Evolutionary conservation across 2,797 vertebrate species (phyloP).

Genomic region (Pseudochaenichthys georgianus): DNA sequence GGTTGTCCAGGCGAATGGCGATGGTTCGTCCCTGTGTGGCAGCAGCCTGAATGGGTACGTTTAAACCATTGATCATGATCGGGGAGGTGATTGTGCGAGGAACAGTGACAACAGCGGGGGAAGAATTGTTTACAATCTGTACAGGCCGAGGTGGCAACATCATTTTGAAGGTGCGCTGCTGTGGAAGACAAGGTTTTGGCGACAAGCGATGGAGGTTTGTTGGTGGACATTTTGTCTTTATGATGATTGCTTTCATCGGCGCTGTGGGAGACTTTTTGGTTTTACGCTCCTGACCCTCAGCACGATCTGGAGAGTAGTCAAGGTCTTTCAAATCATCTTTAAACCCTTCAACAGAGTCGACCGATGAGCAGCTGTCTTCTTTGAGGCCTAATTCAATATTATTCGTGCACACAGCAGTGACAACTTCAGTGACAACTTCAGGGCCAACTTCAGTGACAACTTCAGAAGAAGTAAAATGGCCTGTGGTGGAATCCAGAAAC

Average conservation of each 20-base stretch:
- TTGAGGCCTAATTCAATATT: slow-evolving; percentile 7
- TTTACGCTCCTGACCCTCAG: slow-evolving; percentile 57
- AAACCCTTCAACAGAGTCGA: slow-evolving; percentile 61
- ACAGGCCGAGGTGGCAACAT: slow-evolving; percentile 37
- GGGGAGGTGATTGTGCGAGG: slow-evolving; percentile 69
- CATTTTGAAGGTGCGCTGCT: slow-evolving; percentile 58
- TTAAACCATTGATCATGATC: slow-evolving; percentile 86
- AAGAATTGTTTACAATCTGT: slow-evolving; percentile 33
- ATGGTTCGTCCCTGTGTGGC: slow-evolving; percentile 63
- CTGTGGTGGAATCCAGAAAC: slow-evolving; percentile 74
- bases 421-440: too few relatives aligned
- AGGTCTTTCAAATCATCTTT: slow-evolving; percentile 76
- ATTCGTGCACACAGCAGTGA: slow-evolving; percentile 9
- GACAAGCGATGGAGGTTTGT: slow-evolving; percentile 39
- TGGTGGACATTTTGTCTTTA: slow-evolving; percentile 44
- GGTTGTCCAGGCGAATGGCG: slow-evolving; percentile 75
- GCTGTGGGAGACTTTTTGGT: slow-evolving; percentile 37
- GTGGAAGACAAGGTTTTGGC: slow-evolving; percentile 52
- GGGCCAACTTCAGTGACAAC: neutral
- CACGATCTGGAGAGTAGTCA: slow-evolving; percentile 55
- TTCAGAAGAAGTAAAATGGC: slow-evolving; percentile 68
- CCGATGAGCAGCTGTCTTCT: slow-evolving; percentile 62
- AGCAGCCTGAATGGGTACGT: slow-evolving; percentile 67
- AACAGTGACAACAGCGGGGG: slow-evolving; percentile 48
- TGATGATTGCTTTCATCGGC: slow-evolving; percentile 48